Evolutionary conservation across 2,888 invertebrate species (phyloP), one percentile per base, ranked within the genome.

Genomic region (Euplagia quadripunctaria): DNA sequence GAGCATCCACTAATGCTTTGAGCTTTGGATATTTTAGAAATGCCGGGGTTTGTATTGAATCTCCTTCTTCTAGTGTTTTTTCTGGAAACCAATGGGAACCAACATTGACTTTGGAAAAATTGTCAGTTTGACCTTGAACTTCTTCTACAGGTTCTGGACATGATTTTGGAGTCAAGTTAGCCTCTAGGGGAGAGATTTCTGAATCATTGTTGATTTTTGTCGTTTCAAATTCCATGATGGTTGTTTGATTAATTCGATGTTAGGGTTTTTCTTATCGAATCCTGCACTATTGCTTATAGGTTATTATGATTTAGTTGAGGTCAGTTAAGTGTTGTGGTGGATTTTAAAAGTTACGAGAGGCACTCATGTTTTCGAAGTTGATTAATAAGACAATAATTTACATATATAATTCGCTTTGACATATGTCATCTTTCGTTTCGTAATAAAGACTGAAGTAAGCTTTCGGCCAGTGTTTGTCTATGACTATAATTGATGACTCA

Each of bases 1-100:
- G 66, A 51, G 69, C 55, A 16, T 31, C 61, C 52, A 43, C 64
- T 51, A 52, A 55, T 20, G 68, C 61, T 46, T 66, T 71, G 52
- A 71, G 14, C 63, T 66, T 63, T 52, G 71, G 66, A 72, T 74
- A 76, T 70, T 73, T 73, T 46, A 17, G 52, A 65, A 31, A 17
- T n/a, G 61, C 61, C 16, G 51, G 49, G 2, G 31, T 51, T 0
- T 64, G 11, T 51, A 64, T 51, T 17, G 63, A 51, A 49, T 66
- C 71, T 14, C 51, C 68, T 71, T 71, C 71, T 55, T 63, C 31
- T 41, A 31, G 31, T 20, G 20, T 31, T 31, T 68, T 67, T 66
- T 55, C 17, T 31, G 69, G 69, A 69, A 61, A 69, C 69, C 69
- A 69, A 42, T 49, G 61, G 5, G 46, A 61, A 17, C 49, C 61